These are phyloP conservation scores for Leptatherina wallacei DNA, from an alignment of 2,797 vertebrate genomes.

Conservation along the genomic window DNA sequence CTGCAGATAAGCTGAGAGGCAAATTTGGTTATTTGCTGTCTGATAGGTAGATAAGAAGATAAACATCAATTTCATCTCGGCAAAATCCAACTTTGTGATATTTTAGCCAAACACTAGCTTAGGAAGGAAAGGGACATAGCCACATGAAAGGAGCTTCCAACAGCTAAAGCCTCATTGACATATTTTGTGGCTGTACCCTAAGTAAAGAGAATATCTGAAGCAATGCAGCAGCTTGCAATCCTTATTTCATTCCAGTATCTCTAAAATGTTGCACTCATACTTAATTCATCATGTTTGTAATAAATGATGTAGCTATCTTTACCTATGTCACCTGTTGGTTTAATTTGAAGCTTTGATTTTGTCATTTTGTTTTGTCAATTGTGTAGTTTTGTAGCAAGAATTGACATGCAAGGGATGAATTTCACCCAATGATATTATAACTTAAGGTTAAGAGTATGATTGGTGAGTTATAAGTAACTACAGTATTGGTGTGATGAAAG, in stretches of 20 bases:
- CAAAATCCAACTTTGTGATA: constrained; percentile 16
- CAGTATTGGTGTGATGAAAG: too few species aligned
- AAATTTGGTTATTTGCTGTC: constrained; percentile 25
- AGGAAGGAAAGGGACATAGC: not conserved
- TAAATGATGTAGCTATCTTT: not conserved
- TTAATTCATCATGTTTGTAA: not conserved
- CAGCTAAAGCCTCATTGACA: constrained; percentile 5
- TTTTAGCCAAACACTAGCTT: constrained; percentile 10
- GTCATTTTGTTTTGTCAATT: not conserved
- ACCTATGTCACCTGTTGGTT: not conserved
- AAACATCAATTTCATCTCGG: constrained; percentile 23
- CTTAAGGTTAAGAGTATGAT: not conserved
- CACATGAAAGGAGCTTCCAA: constrained; percentile 3
- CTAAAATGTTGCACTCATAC: not conserved
- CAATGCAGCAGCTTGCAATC: not conserved
- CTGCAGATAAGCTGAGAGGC: not conserved
- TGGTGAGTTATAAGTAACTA: not conserved
- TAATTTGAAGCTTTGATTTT: not conserved
- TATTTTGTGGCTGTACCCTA: not conserved
- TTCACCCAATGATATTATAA: not conserved
- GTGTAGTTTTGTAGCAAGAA: not conserved
- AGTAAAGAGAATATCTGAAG: not conserved
- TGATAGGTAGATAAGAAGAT: constrained; percentile 25
- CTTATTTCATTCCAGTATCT: not conserved
- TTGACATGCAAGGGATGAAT: not conserved